Evolutionary conservation across 2,113 vertebrate genomes (phyloP).

Genomic region (Nyctereutes procyonoides): DNA sequence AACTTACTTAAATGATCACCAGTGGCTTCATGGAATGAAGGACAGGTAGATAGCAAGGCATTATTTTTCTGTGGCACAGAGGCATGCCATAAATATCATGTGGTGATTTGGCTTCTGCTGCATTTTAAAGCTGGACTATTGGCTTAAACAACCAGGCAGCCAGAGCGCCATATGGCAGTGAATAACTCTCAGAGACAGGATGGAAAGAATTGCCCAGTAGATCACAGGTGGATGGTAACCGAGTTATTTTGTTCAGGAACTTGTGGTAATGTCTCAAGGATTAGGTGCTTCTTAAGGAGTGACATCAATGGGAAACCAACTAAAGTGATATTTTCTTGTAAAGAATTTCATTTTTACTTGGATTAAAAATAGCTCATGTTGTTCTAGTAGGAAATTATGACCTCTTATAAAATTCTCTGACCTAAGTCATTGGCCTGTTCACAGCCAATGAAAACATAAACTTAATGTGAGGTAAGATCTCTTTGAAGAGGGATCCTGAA

Average conservation of each 20-base stretch:
- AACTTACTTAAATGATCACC: background rate
- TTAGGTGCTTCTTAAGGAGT: background rate
- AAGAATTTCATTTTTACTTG: background rate
- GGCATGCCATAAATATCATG: background rate
- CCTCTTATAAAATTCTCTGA: background rate
- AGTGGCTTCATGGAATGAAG: background rate
- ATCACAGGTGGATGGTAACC: background rate
- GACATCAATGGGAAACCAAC: background rate
- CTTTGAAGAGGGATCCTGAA: background rate
- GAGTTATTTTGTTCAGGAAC: background rate
- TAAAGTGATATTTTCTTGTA: background rate
- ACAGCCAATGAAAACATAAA: background rate
- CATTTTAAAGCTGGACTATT: background rate
- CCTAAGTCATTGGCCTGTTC: no score
- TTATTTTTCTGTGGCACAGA: background rate
- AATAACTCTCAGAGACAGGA: background rate
- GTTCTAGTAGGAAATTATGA: no score
- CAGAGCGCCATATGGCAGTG: background rate
- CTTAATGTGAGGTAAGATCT: background rate
- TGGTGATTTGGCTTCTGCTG: background rate
- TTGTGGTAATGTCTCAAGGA: background rate
- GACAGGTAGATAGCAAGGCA: fast-evolving
- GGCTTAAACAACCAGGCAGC: background rate
- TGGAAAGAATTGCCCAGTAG: background rate
- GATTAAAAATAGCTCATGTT: background rate